phyloP scores from a whole-genome alignment of 1,140 invertebrate species.

The Scaptodrosophila lebanonensis region DNA sequence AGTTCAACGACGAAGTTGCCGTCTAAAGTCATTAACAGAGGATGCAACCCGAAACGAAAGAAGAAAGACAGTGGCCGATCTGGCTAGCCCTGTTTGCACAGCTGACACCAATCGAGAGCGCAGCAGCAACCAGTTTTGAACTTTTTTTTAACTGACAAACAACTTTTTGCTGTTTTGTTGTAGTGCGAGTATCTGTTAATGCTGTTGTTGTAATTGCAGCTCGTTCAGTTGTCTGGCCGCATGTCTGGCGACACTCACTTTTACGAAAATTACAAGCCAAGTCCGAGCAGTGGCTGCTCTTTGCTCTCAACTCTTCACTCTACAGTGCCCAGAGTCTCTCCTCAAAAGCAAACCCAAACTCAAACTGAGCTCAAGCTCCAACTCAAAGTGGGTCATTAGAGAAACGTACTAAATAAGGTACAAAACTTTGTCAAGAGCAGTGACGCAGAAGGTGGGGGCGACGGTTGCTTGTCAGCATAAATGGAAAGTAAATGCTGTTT shows the following conservation, averaged over 20 bases:
- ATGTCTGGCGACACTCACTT: conserved; percentile 72
- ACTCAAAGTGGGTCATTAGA: conserved; percentile 73
- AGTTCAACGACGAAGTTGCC: not conserved
- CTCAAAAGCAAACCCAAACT: no score
- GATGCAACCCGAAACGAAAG: not conserved
- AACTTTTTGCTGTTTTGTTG: conserved; percentile 52
- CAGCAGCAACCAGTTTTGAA: conserved; percentile 68
- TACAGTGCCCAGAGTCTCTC: no score
- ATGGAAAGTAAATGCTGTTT: conserved; percentile 67
- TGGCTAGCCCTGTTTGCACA: conserved; percentile 69
- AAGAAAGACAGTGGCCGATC: conserved; percentile 23
- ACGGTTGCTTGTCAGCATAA: conserved; percentile 34
- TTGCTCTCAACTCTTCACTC: no score
- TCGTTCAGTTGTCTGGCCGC: conserved; percentile 47
- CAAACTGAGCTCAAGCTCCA: no score
- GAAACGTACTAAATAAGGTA: conserved; percentile 75
- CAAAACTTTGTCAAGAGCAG: conserved; percentile 71
- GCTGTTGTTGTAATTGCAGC: conserved; percentile 30
- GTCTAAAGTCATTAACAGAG: not conserved
- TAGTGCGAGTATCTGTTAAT: no score
- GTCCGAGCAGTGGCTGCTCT: not conserved
- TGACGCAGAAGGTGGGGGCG: conserved; percentile 5
- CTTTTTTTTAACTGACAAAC: conserved; percentile 71
- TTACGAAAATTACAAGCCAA: conserved; percentile 15
- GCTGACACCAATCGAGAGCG: conserved; percentile 61